Evolutionary conservation across 2,797 vertebrate species (phyloP), one percentile per base, ranked within the genome.

Genomic region (Odontamblyopus rebecca): DNA sequence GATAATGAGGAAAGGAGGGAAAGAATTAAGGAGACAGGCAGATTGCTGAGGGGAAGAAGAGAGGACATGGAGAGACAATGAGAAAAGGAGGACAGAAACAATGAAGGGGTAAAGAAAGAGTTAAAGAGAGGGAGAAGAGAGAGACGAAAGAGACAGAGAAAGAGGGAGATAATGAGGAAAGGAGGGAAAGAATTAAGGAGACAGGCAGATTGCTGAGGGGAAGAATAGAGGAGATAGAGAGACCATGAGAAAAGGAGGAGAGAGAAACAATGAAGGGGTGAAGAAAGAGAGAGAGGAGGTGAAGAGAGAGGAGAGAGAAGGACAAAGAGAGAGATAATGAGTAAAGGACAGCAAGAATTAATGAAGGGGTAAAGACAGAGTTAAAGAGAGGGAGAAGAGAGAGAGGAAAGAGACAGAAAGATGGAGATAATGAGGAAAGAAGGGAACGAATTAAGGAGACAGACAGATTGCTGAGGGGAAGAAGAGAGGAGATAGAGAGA

Each of bases 341-440:
- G 23, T 23, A 23, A 23, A 44, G 41, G 53, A 54, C n/a, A 23
- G 4, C 23, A 23, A 23, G 23, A 23, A 23, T 23, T 23, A 23
- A 23, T n/a, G n/a, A n/a, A n/a, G n/a, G n/a, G n/a, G n/a, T n/a
- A n/a, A n/a, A n/a, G n/a, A n/a, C n/a, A n/a, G n/a, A n/a, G n/a
- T n/a, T n/a, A n/a, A n/a, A n/a, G n/a, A n/a, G 26, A 13, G 23
- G n/a, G 2, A 5, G 26, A 18, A n/a, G 13, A 30, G 3, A 53
- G 11, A 57, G 72, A 30, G 66, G 48, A 53, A 53, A 35, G 60
- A 19, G 60, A 54, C 18, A 54, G n/a, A n/a, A n/a, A n/a, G n/a
- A n/a, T n/a, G n/a, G 19, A 18, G 19, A 54, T 54, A n/a, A 54
- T 54, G 51, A 54, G 44, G 13, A 48, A 48, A 48, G 44, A 23